Percentiles rank a stretch among this genome's conserved stretches.
These are phyloP conservation scores for Glossophaga mutica DNA, from an alignment of 2,797 vertebrate species.

Conservation along the genomic window DNA sequence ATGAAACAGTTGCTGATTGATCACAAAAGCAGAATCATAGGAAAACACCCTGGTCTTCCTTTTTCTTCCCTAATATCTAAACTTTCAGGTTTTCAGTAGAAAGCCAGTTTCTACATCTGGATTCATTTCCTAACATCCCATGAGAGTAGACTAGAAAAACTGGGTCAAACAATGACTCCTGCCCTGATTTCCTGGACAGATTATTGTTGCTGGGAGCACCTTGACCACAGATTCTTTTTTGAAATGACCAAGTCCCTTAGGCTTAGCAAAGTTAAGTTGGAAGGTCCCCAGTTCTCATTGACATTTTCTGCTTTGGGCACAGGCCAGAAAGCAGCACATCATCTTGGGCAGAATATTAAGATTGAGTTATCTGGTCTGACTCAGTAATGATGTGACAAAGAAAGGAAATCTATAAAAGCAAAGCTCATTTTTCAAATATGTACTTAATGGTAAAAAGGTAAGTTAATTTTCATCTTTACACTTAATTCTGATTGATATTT, in stretches of 20 bases:
- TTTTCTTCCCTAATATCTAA: neutral
- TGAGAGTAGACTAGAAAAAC: neutral
- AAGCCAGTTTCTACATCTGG: slow-evolving; percentile 20
- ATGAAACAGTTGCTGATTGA: slow-evolving; percentile 30
- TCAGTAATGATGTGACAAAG: neutral
- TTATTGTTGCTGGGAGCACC: neutral
- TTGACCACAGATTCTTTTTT: neutral
- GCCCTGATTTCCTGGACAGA: neutral
- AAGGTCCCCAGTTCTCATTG: neutral
- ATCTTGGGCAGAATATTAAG: neutral
- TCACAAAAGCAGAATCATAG: neutral
- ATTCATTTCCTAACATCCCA: neutral
- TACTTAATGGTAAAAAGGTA: slow-evolving; percentile 15
- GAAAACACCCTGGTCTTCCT: neutral
- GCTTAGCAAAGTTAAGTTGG: neutral
- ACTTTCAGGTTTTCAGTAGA: neutral
- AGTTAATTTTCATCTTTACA: slow-evolving; percentile 9
- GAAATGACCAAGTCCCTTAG: neutral
- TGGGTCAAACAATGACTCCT: neutral
- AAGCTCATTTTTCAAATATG: neutral
- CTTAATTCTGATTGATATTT: slow-evolving; percentile 31
- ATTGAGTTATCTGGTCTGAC: neutral
- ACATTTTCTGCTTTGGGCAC: neutral
- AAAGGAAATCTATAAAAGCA: slow-evolving; percentile 20
- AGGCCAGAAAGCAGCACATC: neutral